phyloP scores from a whole-genome alignment of 2,797 vertebrate species.

The Halcyon smyrnensis region DNA sequence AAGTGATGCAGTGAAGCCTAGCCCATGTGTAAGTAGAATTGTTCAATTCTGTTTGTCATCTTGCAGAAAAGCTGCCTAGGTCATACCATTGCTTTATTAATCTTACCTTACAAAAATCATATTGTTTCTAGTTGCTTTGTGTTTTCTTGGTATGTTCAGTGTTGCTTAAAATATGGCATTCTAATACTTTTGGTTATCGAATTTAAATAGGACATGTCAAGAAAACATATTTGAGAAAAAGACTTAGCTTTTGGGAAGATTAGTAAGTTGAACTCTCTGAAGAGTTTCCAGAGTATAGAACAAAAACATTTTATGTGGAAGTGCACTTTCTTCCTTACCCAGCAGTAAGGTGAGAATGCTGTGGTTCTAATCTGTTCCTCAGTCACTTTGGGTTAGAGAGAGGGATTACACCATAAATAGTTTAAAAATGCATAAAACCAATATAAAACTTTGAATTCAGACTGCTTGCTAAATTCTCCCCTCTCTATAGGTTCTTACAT shows the following conservation, averaged over 20 bases:
- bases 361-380: constrained; percentile 11
- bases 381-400: constrained; percentile 53
- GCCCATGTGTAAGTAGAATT: constrained; percentile 90
- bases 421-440: constrained; percentile 5
- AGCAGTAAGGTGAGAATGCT: not conserved
- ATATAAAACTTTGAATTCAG: not conserved
- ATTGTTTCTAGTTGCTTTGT: not conserved
- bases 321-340: not conserved
- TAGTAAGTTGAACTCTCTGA: constrained; percentile 22
- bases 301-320: not conserved
- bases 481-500: not conserved
- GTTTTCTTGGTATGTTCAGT: not conserved
- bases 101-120: not conserved
- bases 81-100: constrained; percentile 2
- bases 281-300: not conserved
- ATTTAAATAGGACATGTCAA: not conserved
- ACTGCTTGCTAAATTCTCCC: not conserved
- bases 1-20: constrained; percentile 93
- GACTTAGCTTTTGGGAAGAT: constrained; percentile 11
- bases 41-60: constrained; percentile 19
- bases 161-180: not conserved
- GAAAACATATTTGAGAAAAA: constrained; percentile 5
- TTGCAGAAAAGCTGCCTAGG: not conserved
- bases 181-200: not conserved
- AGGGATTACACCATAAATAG: constrained; percentile 7